phyloP scores from a whole-genome alignment of 2,113 vertebrate genomes.

The Calidris pugnax region DNA sequence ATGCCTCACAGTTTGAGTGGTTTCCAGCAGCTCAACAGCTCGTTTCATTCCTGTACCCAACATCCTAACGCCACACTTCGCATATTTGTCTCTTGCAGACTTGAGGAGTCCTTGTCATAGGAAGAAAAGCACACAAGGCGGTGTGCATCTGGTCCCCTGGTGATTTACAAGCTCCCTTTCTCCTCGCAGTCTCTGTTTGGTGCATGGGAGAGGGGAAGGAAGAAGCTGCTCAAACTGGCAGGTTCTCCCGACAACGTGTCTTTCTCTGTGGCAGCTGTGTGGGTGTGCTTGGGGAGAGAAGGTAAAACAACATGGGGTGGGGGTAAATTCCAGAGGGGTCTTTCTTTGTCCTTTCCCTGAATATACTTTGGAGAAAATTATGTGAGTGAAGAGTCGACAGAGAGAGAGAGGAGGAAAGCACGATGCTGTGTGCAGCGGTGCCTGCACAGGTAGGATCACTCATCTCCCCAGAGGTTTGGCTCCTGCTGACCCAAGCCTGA shows the following conservation, averaged over 20 bases:
- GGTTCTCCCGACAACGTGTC: rapidly evolving
- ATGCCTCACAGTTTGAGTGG: not conserved
- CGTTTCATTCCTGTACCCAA: not conserved
- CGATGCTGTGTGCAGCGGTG: rapidly evolving
- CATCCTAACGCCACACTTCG: rapidly evolving
- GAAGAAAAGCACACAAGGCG: not conserved
- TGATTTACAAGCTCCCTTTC: not conserved
- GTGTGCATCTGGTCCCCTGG: not conserved
- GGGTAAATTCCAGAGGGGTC: not conserved
- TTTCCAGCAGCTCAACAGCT: not conserved
- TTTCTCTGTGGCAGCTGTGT: not conserved
- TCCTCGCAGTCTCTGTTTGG: not conserved
- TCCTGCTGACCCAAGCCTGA: not conserved
- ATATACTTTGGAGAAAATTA: not conserved
- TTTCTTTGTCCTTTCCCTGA: not conserved
- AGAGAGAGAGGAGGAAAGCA: not conserved
- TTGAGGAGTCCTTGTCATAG: not conserved
- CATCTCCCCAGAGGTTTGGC: not conserved
- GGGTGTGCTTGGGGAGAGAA: not conserved
- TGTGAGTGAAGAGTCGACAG: not conserved
- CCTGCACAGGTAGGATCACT: not conserved
- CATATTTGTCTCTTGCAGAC: not conserved
- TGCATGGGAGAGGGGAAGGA: not conserved
- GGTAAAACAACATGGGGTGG: not conserved
- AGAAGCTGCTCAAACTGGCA: not conserved